phyloP scores from a whole-genome alignment of 1,140 invertebrate genomes.

The Zaprionus inermis region DNA sequence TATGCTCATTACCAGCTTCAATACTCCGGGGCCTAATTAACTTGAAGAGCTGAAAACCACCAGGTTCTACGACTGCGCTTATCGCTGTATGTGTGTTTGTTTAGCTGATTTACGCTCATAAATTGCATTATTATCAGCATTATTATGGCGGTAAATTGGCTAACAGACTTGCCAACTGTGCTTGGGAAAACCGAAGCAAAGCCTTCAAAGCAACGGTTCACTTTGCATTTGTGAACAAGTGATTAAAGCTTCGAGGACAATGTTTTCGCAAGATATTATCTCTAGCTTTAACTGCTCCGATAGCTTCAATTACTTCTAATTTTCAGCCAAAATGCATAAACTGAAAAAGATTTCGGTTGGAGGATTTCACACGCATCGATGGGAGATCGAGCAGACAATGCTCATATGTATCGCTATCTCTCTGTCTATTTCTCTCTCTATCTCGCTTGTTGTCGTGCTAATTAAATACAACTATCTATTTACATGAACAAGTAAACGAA shows the following conservation, averaged over 20 bases:
- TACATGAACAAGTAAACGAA: slow-evolving; percentile 42
- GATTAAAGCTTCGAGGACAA: not conserved
- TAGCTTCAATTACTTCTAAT: not conserved
- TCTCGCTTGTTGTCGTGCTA: slow-evolving; percentile 39
- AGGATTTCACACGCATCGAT: not conserved
- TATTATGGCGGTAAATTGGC: slow-evolving; percentile 28
- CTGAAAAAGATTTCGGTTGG: not conserved
- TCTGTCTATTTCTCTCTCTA: too few species aligned
- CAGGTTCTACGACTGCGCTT: not conserved
- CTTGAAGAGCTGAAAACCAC: not conserved
- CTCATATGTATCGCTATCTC: not conserved
- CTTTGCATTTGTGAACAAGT: slow-evolving; percentile 4
- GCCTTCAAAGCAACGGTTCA: not conserved
- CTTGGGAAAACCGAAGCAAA: not conserved
- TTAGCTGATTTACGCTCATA: slow-evolving; percentile 20
- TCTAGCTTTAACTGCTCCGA: not conserved
- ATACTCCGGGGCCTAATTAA: slow-evolving; percentile 45
- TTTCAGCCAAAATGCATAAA: not conserved
- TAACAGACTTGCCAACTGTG: slow-evolving; percentile 5
- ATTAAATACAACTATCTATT: slow-evolving; percentile 66
- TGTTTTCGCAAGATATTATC: not conserved
- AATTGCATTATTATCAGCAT: slow-evolving; percentile 49
- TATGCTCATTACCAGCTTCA: slow-evolving; percentile 37
- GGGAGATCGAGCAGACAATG: not conserved
- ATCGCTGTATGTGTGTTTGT: slow-evolving; percentile 8